phyloP scores from a whole-genome alignment of 2,888 invertebrate genomes.

The Leucoma salicis region DNA sequence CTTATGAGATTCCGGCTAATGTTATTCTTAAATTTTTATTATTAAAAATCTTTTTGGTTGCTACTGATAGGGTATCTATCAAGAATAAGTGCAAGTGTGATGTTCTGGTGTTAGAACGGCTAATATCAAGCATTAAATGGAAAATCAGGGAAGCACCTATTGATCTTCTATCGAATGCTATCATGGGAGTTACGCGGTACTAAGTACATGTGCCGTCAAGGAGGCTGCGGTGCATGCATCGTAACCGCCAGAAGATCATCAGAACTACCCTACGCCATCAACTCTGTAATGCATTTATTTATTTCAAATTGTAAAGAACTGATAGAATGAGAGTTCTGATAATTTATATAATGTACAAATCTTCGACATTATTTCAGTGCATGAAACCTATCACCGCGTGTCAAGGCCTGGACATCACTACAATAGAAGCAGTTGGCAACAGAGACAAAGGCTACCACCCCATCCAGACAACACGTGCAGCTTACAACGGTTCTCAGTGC shows the following conservation, averaged over 20 bases:
- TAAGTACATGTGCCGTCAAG: constrained; percentile 86
- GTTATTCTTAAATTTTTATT: too few species aligned
- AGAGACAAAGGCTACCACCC: constrained; percentile 84
- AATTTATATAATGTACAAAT: background rate
- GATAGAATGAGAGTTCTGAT: background rate
- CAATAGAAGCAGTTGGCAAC: constrained; percentile 87
- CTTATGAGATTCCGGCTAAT: too few species aligned
- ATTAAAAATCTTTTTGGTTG: too few species aligned
- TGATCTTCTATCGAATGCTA: too few species aligned
- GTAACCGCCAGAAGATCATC: constrained; percentile 58
- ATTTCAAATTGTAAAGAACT: background rate
- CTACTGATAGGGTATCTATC: too few species aligned
- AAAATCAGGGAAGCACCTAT: too few species aligned
- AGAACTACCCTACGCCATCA: constrained; percentile 73
- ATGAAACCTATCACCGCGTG: constrained; percentile 82
- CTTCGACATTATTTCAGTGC: constrained; percentile 65
- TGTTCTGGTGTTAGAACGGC: too few species aligned
- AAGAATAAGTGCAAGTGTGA: too few species aligned
- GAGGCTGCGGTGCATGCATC: constrained; percentile 86
- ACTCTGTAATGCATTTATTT: constrained; percentile 73
- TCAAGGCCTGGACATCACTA: constrained; percentile 84
- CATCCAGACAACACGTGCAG: constrained; percentile 82
- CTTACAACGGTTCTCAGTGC: constrained; percentile 85
- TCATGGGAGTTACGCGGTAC: constrained; percentile 84
- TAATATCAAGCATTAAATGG: too few species aligned